phyloP scores from a whole-genome alignment of 1,140 invertebrate species.

The Copidosoma floridanum region DNA sequence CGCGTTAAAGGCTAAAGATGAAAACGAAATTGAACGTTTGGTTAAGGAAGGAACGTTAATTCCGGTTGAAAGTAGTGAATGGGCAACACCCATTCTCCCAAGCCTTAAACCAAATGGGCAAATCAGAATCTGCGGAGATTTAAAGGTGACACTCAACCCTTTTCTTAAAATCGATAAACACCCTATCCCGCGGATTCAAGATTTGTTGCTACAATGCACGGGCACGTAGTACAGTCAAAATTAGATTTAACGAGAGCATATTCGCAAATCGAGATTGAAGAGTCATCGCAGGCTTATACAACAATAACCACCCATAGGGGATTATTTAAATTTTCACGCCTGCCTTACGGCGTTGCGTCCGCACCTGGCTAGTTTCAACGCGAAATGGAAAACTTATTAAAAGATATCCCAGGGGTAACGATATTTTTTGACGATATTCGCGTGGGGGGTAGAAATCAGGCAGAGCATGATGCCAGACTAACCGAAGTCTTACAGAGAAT shows the following conservation, averaged over 20 bases:
- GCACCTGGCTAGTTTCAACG: constrained; percentile 7
- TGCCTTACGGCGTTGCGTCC: neutral
- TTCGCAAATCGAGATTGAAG: constrained; percentile 14
- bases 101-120: neutral
- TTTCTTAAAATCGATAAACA: neutral
- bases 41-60: no score
- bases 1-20: neutral
- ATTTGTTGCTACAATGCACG: neutral
- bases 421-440: constrained; percentile 13
- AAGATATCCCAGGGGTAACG: neutral
- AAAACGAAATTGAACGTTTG: no score
- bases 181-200: neutral
- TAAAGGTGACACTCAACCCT: neutral
- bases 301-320: constrained; percentile 16
- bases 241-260: constrained; percentile 21
- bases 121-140: neutral
- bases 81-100: neutral
- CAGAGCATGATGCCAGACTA: neutral
- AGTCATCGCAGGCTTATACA: neutral
- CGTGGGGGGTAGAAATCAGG: neutral
- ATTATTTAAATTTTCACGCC: constrained; percentile 13
- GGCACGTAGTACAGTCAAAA: neutral
- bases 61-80: neutral
- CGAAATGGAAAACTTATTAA: constrained; percentile 4
- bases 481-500: neutral